Conservation (phyloP, 1,140 invertebrate genomes). For the Xylocopa sonorina region DNA sequence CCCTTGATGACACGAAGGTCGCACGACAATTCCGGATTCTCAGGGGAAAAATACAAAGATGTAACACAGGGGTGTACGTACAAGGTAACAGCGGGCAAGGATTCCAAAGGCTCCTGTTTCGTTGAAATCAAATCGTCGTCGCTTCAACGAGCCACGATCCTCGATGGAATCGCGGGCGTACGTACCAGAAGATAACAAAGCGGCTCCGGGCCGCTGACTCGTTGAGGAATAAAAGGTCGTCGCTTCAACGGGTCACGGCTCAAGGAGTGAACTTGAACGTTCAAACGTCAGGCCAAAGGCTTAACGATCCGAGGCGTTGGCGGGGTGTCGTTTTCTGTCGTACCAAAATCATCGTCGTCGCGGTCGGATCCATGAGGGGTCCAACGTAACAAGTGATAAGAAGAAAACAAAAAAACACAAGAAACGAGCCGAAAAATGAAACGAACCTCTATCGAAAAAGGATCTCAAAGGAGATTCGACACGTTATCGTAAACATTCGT, state of each 20-base stretch:
- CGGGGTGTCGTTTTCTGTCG: slow-evolving; percentile 49
- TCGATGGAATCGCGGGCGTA: slow-evolving; percentile 1
- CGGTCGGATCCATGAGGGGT: slow-evolving; percentile 48
- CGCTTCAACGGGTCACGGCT: slow-evolving; percentile 52
- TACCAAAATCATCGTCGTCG: slow-evolving; percentile 60
- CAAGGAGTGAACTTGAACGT: slow-evolving; percentile 49
- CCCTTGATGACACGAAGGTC: not conserved
- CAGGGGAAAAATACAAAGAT: not conserved
- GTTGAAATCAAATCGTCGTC: slow-evolving; percentile 63
- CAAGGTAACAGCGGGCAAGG: slow-evolving; percentile 5
- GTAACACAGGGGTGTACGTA: slow-evolving; percentile 21
- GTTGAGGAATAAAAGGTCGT: slow-evolving; percentile 61
- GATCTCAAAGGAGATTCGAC: slow-evolving; percentile 18
- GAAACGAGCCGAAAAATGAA: not conserved
- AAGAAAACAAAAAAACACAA: not conserved
- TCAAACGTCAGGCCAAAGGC: not conserved
- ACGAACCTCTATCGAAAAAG: not conserved
- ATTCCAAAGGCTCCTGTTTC: slow-evolving; percentile 32
- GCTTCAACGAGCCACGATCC: slow-evolving; percentile 52
- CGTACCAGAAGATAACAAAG: not conserved
- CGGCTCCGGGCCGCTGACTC: slow-evolving; percentile 15
- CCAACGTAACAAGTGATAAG: slow-evolving; percentile 49
- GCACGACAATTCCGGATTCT: slow-evolving; percentile 15
- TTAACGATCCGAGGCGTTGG: slow-evolving; percentile 31
- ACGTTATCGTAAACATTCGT: slow-evolving; percentile 45